phyloP scores from a whole-genome alignment of 2,888 invertebrate genomes.

The Chouioia cunea region DNA sequence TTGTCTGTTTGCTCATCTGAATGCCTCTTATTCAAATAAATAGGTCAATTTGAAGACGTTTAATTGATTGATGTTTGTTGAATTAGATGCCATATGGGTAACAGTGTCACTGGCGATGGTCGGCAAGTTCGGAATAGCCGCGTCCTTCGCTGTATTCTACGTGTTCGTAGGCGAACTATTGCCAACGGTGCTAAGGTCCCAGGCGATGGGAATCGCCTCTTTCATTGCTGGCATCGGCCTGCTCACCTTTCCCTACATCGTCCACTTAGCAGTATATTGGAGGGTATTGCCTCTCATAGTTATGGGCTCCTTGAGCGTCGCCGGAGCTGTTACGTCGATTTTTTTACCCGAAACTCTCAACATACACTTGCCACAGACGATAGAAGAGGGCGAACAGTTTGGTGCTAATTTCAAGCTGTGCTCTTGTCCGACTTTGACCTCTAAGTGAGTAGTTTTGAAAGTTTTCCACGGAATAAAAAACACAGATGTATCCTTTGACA shows the following conservation, averaged over 20 bases:
- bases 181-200: constrained; percentile 76
- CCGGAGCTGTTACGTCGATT: constrained; percentile 73
- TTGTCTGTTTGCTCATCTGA: constrained; percentile 5
- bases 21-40: not conserved
- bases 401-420: constrained; percentile 73
- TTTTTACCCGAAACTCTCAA: constrained; percentile 77
- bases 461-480: too few species aligned
- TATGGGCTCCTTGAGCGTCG: constrained; percentile 73
- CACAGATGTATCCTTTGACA: too few species aligned
- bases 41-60: not conserved
- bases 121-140: constrained; percentile 77
- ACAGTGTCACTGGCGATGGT: constrained; percentile 76
- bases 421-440: constrained; percentile 70
- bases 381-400: constrained; percentile 75
- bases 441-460: constrained; percentile 56
- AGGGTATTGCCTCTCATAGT: constrained; percentile 74
- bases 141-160: constrained; percentile 78
- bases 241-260: constrained; percentile 76
- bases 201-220: constrained; percentile 77
- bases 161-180: constrained; percentile 78
- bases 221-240: constrained; percentile 76
- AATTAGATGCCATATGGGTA: constrained; percentile 74
- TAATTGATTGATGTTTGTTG: constrained; percentile 5
- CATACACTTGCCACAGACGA: constrained; percentile 75
- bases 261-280: constrained; percentile 74